phyloP scores from a whole-genome alignment of 2,113 vertebrate species.

The Actenoides hombroni region DNA sequence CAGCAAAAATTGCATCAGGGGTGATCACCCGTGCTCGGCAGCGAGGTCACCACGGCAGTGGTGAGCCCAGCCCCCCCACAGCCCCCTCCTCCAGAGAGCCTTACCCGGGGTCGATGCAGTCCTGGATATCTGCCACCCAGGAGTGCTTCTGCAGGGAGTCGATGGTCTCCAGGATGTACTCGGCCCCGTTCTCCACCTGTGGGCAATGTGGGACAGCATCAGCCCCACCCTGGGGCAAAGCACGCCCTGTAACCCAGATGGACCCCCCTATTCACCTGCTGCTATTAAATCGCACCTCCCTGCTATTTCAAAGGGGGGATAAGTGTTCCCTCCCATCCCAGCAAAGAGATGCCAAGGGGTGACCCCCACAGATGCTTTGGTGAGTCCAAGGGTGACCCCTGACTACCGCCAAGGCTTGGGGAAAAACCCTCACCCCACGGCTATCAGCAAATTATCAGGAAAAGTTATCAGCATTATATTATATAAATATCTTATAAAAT shows the following conservation, averaged over 20 bases:
- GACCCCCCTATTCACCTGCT: background rate
- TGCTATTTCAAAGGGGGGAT: too few species aligned
- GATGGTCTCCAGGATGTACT: slow-evolving; percentile 98
- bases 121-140: slow-evolving; percentile 97
- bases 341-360: background rate
- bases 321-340: background rate
- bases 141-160: slow-evolving; percentile 98
- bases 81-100: background rate
- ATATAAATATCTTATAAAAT: too few species aligned
- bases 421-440: accelerated
- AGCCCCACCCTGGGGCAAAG: background rate
- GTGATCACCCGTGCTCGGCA: accelerated
- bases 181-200: slow-evolving; percentile 90
- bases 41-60: background rate
- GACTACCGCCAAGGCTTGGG: background rate
- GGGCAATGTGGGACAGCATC: background rate
- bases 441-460: background rate
- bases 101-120: slow-evolving; percentile 96
- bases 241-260: background rate
- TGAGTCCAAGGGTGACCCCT: background rate
- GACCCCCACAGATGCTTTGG: background rate
- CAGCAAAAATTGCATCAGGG: background rate
- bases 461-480: too few species aligned
- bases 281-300: background rate
- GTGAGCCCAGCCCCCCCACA: background rate